Evolutionary conservation across 2,888 invertebrate genomes (phyloP), one percentile per base, ranked within the genome.

Genomic region (Stenodera caucasica): DNA sequence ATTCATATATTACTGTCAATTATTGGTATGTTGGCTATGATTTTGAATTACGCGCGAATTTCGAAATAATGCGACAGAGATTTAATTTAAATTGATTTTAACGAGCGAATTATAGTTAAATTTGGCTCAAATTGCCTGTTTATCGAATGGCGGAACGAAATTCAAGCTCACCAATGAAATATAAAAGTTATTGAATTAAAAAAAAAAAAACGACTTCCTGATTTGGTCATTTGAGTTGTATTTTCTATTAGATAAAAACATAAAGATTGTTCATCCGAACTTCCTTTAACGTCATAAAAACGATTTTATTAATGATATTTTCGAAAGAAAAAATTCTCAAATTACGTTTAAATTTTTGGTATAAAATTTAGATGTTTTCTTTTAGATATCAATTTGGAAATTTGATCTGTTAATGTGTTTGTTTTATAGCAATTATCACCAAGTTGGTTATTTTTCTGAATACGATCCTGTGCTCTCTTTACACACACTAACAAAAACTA

Each of bases 181-280:
- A n/a, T n/a, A n/a, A n/a, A n/a, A n/a, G n/a, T n/a, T 26, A 26
- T 26, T 26, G 7, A 26, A 26, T 5, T 26, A 26, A 5, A 26
- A 26, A 26, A 5, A 26, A 26, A 7, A 26, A 3, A 26, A 5
- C 6, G 7, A 26, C 45, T 45, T 45, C 45, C 21, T 21, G 21
- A 21, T 45, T 12, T 0, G 7, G 3, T 26, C 6, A 26, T 26
- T 26, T 26, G 26, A 26, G 3, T 26, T 26, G 26, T 26, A 26
- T 3, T 7, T 7, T 26, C 26, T 8, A 2, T 2, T 18, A 9
- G 9, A 40, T 11, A 12, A 21, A 21, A 11, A 45, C 11, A 18
- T 40, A 45, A 32, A 50, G 54, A 57, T 37, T 57, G 53, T 40
- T 60, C 60, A 60, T 53, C 53, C 53, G 57, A 35, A 60, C 53